Evolutionary conservation across 1,140 invertebrate species (phyloP), one percentile per base, ranked within the genome.

Genomic region (Ptiloglossa arizonensis): DNA sequence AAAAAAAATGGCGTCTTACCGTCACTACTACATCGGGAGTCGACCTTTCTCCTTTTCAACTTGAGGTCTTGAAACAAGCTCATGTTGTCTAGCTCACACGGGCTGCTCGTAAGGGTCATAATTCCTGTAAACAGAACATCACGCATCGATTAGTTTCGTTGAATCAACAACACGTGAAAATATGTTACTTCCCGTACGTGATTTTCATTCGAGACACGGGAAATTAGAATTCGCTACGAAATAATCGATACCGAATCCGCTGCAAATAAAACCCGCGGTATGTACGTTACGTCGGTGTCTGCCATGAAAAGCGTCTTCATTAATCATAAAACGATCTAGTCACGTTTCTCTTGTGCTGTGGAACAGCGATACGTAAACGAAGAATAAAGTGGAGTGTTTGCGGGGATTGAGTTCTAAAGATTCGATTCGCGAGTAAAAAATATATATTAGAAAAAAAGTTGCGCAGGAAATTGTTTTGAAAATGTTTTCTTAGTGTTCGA

Each of bases 21-120:
- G 95, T 98, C 97, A 94, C 97, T 97, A 93, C 97, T 97, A 95
- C 97, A 97, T 94, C 97, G 95, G 93, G 97, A 97, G 94, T 98
- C 97, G 92, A 98, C 97, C 96, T 98, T 98, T 94, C 97, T 96
- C 94, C 97, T 96, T 95, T 98, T 98, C 93, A 98, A 95, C 95
- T 98, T 98, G 94, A 98, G 96, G 95, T 98, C 97, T 96, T 98
- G 97, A 95, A 98, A 98, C 94, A 98, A 96, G 96, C 97, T 98
- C 98, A 98, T 98, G 94, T 97, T 97, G 96, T 97, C 96, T 95
- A 97, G 96, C 95, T 97, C 97, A 96, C 95, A 96, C 95, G 96
- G 96, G 94, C 96, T 96, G 95, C 96, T 96, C 95, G 96, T 97
- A 95, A 97, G 96, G 96, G 97, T 97, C 97, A 98, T 98, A 97